Evolutionary conservation across 2,797 vertebrate genomes (phyloP).

Genomic region (Tiaroga cobitis): DNA sequence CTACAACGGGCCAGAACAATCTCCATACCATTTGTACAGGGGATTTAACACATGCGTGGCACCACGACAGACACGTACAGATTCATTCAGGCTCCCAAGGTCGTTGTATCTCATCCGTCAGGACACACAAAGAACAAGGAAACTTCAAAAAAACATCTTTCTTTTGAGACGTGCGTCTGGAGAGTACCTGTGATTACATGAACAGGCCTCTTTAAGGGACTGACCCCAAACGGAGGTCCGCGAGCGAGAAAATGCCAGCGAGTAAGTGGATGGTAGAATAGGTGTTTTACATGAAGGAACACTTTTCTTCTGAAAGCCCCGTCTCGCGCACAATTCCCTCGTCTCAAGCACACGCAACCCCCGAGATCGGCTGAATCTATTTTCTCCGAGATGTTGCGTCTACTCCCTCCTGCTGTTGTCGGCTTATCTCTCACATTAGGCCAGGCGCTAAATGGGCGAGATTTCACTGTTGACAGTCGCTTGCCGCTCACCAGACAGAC

Average conservation of each 20-base stretch:
- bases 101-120: slow-evolving; percentile 69
- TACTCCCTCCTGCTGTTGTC: slow-evolving; percentile 55
- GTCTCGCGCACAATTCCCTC: slow-evolving; percentile 56
- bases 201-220: slow-evolving; percentile 57
- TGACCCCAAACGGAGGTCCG: slow-evolving; percentile 56
- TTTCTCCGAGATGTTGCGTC: slow-evolving; percentile 52
- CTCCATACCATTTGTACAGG: slow-evolving; percentile 79
- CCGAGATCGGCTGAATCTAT: slow-evolving; percentile 51
- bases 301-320: slow-evolving; percentile 62
- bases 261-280: slow-evolving; percentile 62
- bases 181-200: slow-evolving; percentile 59
- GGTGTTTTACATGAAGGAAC: slow-evolving; percentile 64
- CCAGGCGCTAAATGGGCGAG: slow-evolving; percentile 74
- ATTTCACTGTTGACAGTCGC: slow-evolving; percentile 81
- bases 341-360: slow-evolving; percentile 42
- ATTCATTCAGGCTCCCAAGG: slow-evolving; percentile 76
- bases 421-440: slow-evolving; percentile 73
- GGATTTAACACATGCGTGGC: slow-evolving; percentile 73
- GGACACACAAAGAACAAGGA: slow-evolving; percentile 60
- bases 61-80: slow-evolving; percentile 73
- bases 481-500: slow-evolving; percentile 79
- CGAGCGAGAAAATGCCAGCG: slow-evolving; percentile 56
- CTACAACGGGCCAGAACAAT: slow-evolving; percentile 77
- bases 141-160: slow-evolving; percentile 48
- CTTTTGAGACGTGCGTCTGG: slow-evolving; percentile 49